Evolutionary conservation across 1,140 invertebrate species (phyloP), one percentile per base, ranked within the genome.

Genomic region (Anagrus nilaparvatae): DNA sequence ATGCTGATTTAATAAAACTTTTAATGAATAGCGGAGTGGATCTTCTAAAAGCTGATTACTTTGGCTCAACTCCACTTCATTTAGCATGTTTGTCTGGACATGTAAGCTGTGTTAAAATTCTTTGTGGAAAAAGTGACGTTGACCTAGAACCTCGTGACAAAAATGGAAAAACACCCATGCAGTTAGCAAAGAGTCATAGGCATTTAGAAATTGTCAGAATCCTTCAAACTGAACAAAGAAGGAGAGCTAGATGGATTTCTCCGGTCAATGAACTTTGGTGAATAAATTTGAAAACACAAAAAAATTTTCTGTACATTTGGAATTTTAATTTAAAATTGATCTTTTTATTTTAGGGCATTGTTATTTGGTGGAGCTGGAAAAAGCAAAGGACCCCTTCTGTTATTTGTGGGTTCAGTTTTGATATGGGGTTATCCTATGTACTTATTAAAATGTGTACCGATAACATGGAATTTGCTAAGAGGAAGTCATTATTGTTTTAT

Each of bases 361-460:
- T 63, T 93, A 13, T 93, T 93, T 61, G 89, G 89, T 9, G 85
- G 85, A 20, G 85, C 86, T 9, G 88, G 87, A 1, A 84, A 91
- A 53, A 89, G 84, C 4, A 93, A 93, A 71, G 82, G 82, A 25
- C 87, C 90, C 1, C 60, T 93, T 2, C 61, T 93, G 12, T 79
- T 94, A 47, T 90, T 93, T 52, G 68, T 92, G 47, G 75, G 84
- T 28, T 90, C 85, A 5, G 81, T 92, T 5, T 63, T 93, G 4
- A 67, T 90, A 3, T 93, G 87, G 88, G 87, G 85, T 16, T 93
- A 94, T 61, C 89, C 90, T 1, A 89, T 93, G 84, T 94, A 93
- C 60, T 70, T 93, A 49, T 76, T 91, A 34, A 79, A 87, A 75
- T 86, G 84, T 50, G 79, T 93, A 41, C 87, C 88, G 1, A 71